Conservation (phyloP, 2,113 vertebrate species). For the Naja naja region DNA sequence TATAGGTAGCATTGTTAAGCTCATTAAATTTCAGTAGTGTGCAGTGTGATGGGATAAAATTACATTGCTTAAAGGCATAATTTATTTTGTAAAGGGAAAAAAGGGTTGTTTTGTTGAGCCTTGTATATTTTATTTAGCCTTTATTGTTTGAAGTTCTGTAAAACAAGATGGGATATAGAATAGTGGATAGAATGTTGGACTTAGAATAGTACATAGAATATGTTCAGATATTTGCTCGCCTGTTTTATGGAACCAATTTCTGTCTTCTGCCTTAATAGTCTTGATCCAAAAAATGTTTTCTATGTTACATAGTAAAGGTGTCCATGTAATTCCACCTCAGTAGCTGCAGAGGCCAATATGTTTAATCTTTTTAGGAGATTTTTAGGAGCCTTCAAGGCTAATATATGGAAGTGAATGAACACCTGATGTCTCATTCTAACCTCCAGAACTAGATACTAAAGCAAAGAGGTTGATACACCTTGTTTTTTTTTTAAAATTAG, state of each 20-base stretch:
- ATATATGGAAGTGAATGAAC: neutral
- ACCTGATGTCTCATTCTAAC: neutral
- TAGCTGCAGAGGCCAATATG: neutral
- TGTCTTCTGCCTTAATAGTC: neutral
- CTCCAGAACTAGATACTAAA: neutral
- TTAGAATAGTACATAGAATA: neutral
- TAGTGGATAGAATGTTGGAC: neutral
- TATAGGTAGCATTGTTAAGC: neutral
- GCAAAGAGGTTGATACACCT: neutral
- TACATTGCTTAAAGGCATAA: neutral
- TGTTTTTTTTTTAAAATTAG: too few species aligned
- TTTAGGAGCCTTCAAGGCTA: neutral
- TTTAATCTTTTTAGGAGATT: neutral
- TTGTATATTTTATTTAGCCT: neutral
- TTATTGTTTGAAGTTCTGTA: neutral
- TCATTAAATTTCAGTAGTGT: accelerated
- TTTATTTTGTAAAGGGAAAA: neutral
- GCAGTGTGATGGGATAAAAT: accelerated
- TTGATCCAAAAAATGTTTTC: neutral
- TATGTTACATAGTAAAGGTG: neutral
- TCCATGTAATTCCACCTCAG: neutral
- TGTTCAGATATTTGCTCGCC: neutral
- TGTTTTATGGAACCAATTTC: neutral
- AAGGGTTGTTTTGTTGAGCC: neutral
- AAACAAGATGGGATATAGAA: neutral